A percentile compares a stretch with the other conserved stretches of the same genome.
These are phyloP conservation scores for Plectropomus leopardus DNA, from an alignment of 2,113 vertebrate genomes.

Conservation along the genomic window DNA sequence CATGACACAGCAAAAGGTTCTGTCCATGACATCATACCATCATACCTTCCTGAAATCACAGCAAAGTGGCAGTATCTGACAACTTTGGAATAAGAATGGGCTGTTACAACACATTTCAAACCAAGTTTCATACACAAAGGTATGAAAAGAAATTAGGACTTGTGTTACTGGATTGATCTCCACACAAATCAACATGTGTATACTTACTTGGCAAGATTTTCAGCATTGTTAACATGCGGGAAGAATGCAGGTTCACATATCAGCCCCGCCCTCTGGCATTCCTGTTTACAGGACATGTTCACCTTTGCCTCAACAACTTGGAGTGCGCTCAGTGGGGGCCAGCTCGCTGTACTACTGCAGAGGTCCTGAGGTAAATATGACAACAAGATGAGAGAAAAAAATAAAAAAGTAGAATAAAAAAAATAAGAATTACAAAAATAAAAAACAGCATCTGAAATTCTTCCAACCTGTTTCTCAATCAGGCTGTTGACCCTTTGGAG, in stretches of 20 bases:
- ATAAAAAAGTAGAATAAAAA: background rate
- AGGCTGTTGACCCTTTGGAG: constrained; percentile 92
- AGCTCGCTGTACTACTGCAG: background rate
- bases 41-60: no score
- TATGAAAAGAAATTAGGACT: background rate
- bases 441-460: background rate
- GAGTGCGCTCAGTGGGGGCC: constrained; percentile 89
- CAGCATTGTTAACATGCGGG: constrained; percentile 7
- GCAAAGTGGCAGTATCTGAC: no score
- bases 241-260: constrained; percentile 87
- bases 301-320: constrained; percentile 88
- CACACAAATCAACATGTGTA: background rate
- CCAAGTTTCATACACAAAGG: background rate
- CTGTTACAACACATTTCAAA: background rate
- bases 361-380: constrained; percentile 73
- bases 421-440: no score
- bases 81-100: no score
- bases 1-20: no score
- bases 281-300: constrained; percentile 90
- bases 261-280: constrained; percentile 90
- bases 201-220: constrained; percentile 12
- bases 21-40: no score
- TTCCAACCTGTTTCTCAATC: constrained; percentile 90
- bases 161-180: background rate
- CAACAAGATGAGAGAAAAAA: constrained; percentile 1